These are phyloP conservation scores for Drosophila virilis DNA, from an alignment of 1,140 invertebrate genomes.

Conservation along the genomic window DNA sequence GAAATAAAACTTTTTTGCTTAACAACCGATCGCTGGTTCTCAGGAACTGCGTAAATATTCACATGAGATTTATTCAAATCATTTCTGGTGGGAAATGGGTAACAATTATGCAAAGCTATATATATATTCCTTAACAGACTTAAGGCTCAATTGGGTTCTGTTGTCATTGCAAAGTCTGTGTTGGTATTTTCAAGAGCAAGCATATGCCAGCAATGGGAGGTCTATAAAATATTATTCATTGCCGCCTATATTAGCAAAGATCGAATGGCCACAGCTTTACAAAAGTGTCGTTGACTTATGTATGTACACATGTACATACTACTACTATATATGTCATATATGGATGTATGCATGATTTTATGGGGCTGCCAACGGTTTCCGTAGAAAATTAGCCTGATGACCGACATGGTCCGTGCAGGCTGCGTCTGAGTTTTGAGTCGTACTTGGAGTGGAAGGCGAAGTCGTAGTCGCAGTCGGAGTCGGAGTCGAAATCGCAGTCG, in stretches of 20 bases:
- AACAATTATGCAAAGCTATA: not conserved
- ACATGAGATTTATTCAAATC: too few relatives aligned
- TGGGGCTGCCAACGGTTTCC: slow-evolving; percentile 66
- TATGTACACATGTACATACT: slow-evolving; percentile 7
- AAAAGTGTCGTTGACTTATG: slow-evolving; percentile 33
- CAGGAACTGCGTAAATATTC: too few relatives aligned
- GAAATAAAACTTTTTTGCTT: too few relatives aligned
- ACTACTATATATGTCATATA: slow-evolving; percentile 3
- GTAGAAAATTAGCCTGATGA: slow-evolving; percentile 70
- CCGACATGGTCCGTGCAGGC: slow-evolving; percentile 54
- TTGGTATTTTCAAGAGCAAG: not conserved
- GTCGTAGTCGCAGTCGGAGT: slow-evolving; percentile 3
- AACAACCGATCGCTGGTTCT: too few relatives aligned
- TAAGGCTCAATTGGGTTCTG: too few relatives aligned
- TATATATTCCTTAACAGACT: not conserved
- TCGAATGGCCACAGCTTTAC: slow-evolving; percentile 7
- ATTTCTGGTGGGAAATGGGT: too few relatives aligned
- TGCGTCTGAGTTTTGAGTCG: slow-evolving; percentile 20
- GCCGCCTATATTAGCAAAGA: not conserved
- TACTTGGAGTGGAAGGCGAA: slow-evolving; percentile 8
- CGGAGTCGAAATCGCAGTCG: too few relatives aligned
- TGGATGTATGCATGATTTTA: slow-evolving; percentile 50
- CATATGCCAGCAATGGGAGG: not conserved
- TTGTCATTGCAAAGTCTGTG: too few relatives aligned
- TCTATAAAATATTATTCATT: slow-evolving; percentile 1